Conservation (phyloP, 2,888 invertebrate species). For the Hypomecis atomaria region DNA sequence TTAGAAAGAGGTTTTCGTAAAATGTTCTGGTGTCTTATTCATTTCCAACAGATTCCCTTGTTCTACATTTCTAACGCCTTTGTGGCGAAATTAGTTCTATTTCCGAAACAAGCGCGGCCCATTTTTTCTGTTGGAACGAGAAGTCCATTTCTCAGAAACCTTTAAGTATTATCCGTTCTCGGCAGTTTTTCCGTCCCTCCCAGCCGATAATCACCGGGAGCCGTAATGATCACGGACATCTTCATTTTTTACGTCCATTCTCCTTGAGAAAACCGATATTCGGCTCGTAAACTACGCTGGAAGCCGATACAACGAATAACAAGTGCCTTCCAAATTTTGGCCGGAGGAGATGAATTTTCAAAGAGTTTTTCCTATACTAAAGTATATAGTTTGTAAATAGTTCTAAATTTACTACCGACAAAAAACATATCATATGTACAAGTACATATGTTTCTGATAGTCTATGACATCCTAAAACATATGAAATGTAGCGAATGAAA, state of each 20-base stretch:
- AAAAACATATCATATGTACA: not conserved
- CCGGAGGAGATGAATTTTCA: not conserved
- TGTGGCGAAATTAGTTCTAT: constrained; percentile 45
- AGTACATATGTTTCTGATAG: not conserved
- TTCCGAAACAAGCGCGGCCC: constrained; percentile 41
- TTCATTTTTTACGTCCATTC: constrained; percentile 50
- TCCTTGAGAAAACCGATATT: constrained; percentile 43
- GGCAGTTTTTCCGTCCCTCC: constrained; percentile 35
- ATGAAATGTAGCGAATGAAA: too few relatives aligned
- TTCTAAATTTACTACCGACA: not conserved
- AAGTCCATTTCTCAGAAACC: constrained; percentile 51
- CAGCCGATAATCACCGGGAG: constrained; percentile 54
- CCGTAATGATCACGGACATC: constrained; percentile 53
- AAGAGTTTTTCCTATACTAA: not conserved
- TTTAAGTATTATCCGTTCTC: constrained; percentile 48
- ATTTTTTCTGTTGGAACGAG: constrained; percentile 46
- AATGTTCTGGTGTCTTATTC: too few relatives aligned
- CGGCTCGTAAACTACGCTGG: constrained; percentile 33
- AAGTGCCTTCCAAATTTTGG: constrained; percentile 2
- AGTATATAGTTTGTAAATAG: too few relatives aligned
- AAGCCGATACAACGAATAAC: constrained; percentile 41
- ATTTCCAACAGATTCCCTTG: too few relatives aligned
- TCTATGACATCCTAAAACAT: too few relatives aligned
- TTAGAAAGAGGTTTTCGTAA: too few relatives aligned
- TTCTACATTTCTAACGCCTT: constrained; percentile 23